Base-by-base conservation (phyloP, 2,797 vertebrate species). In the Phoxinus dragarum region DNA sequence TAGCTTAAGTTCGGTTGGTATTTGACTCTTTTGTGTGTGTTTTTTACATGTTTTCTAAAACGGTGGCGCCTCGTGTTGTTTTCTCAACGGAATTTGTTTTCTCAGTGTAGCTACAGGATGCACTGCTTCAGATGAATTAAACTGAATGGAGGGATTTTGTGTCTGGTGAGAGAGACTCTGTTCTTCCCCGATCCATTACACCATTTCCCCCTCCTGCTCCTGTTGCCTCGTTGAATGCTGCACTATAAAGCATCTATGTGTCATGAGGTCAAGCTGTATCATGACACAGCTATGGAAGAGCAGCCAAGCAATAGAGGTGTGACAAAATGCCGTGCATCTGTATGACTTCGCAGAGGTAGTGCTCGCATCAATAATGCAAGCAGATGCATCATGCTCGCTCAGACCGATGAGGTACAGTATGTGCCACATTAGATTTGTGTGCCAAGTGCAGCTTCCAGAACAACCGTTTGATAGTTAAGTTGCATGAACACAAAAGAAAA, bases 251-350 rank as follows among this genome's bases (percentile, higher is more conserved):
- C 16, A 11, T 61, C 64, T 78, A 71, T 21, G 31, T 80, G 76
- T 80, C 6, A 23, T 47, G 31, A 84, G 40, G 81, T 73, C 59
- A 68, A 54, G 31, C 67, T 84, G 36, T 54, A 56, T 78, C 82
- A 73, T 82, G 75, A 40, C 38, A 73, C 71, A 47, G 47, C 59
- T 87, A n/a, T 61, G 21, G 67, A 74, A 85, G 56, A 52, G 56
- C 84, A 85, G 76, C 31, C 42, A 79, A 73, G 52, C 82, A 27
- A 34, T 31, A 61, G 76, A 85, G 76, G 68, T 80, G 78, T 85
- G 42, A 80, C 68, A 73, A 69, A 79, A 80, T 85, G 42, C 27
- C 31, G 73, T 73, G 54, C 42, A 52, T 80, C 54, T 59, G 14
- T 72, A 52, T 80, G 68, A 49, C 52, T 72, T 85, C 42, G 19